These are phyloP conservation scores for Malacoraja senta DNA, from an alignment of 2,797 vertebrate species.

Conservation along the genomic window DNA sequence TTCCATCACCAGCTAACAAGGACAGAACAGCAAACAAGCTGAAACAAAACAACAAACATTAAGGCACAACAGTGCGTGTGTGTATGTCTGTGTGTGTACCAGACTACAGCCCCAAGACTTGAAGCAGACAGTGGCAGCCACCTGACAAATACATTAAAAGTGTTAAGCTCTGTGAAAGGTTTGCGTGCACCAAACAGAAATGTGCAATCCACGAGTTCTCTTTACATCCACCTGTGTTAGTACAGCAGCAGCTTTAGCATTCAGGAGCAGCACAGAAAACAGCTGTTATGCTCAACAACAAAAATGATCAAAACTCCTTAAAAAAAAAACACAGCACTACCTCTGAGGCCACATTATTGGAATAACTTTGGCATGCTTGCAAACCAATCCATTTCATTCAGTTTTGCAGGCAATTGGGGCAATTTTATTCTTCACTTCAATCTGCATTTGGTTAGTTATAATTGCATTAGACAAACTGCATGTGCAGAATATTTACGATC, in stretches of 20 bases:
- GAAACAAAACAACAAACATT: slow-evolving; percentile 47
- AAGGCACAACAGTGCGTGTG: slow-evolving; percentile 29
- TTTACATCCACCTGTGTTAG: neutral
- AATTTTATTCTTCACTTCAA: slow-evolving; percentile 33
- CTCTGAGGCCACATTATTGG: slow-evolving; percentile 12
- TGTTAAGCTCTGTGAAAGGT: neutral
- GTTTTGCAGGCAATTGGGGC: slow-evolving; percentile 27
- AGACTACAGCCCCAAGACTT: neutral
- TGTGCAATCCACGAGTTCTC: neutral
- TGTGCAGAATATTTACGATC: slow-evolving; percentile 16
- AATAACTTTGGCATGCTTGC: slow-evolving; percentile 34
- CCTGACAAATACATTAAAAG: neutral
- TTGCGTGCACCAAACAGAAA: neutral
- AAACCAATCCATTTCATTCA: slow-evolving; percentile 20
- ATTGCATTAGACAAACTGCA: slow-evolving; percentile 29
- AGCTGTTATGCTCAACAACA: neutral
- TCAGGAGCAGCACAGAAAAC: neutral
- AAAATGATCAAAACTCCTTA: neutral
- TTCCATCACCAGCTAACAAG: slow-evolving; percentile 36
- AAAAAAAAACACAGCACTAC: neutral
- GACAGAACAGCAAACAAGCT: slow-evolving; percentile 34
- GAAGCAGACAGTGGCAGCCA: neutral
- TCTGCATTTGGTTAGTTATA: slow-evolving; percentile 27
- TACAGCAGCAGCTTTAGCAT: slow-evolving; percentile 23
- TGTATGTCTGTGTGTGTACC: neutral